Evolutionary conservation across 92 coral and sea anemone species (phyloP).

Genomic region (Diadumene lineata): DNA sequence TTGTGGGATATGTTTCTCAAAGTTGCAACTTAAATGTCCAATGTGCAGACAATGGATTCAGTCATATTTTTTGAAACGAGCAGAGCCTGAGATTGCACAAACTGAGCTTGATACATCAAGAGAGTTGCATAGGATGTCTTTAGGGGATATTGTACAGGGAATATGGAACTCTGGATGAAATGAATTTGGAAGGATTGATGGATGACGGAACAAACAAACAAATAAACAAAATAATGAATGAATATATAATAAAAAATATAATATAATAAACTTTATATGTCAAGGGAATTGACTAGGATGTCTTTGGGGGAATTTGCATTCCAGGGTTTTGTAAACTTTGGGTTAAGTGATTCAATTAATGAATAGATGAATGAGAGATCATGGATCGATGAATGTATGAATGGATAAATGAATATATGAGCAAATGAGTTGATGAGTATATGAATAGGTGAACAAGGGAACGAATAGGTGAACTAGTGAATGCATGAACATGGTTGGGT

Average conservation of each 20-base stretch:
- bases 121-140: slow-evolving; percentile 69
- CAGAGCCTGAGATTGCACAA: slow-evolving; percentile 63
- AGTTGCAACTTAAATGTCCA: slow-evolving; percentile 72
- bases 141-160: slow-evolving; percentile 67
- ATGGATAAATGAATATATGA: not conserved
- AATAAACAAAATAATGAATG: not conserved
- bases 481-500: not conserved
- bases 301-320: no score
- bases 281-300: no score
- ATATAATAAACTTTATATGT: no score
- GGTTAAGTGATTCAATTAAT: not conserved
- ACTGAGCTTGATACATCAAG: slow-evolving; percentile 67
- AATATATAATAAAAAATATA: no score
- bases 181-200: not conserved
- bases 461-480: not conserved
- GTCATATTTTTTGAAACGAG: slow-evolving; percentile 78
- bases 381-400: not conserved
- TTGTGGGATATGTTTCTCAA: slow-evolving; percentile 75
- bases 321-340: no score
- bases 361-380: not conserved
- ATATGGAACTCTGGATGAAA: slow-evolving; percentile 57
- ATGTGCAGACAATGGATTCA: slow-evolving; percentile 83
- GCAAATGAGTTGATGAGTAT: not conserved
- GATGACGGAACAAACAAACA: not conserved
- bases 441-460: not conserved